Evolutionary conservation across 2,797 vertebrate genomes (phyloP).

Genomic region (Anisognathus igniventris): DNA sequence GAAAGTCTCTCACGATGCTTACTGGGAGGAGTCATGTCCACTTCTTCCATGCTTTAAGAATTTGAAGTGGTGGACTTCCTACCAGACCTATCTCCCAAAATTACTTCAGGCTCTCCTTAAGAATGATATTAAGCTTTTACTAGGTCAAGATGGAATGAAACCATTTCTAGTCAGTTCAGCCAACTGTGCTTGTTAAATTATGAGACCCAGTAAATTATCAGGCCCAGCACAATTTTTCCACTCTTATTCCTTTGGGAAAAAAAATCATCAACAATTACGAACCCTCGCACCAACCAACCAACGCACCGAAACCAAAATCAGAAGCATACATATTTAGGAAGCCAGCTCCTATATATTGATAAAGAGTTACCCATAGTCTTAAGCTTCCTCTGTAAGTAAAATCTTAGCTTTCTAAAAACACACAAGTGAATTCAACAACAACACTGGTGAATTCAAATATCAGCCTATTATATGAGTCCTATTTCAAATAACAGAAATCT

Average conservation of each 20-base stretch:
- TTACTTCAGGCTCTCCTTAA: not conserved
- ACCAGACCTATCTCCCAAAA: not conserved
- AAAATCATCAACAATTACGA: not conserved
- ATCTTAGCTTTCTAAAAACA: not conserved
- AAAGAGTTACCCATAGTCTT: not conserved
- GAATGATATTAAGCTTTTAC: not conserved
- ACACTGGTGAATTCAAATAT: too few relatives aligned
- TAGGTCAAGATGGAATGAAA: not conserved
- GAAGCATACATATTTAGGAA: not conserved
- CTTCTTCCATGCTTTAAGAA: not conserved
- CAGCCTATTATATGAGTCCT: not conserved
- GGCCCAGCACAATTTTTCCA: not conserved
- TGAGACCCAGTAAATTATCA: not conserved
- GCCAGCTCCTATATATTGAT: not conserved
- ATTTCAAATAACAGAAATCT: not conserved
- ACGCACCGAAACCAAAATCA: not conserved
- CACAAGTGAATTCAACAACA: not conserved
- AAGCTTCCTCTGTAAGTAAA: not conserved
- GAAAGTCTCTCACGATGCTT: not conserved
- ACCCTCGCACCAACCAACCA: not conserved
- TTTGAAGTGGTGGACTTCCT: not conserved
- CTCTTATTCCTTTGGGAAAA: not conserved
- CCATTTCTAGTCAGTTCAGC: not conserved
- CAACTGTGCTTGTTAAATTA: not conserved
- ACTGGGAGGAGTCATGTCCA: accelerated